These are phyloP conservation scores for Notarius lentiginosus DNA, from an alignment of 2,113 vertebrate genomes.

Conservation along the genomic window DNA sequence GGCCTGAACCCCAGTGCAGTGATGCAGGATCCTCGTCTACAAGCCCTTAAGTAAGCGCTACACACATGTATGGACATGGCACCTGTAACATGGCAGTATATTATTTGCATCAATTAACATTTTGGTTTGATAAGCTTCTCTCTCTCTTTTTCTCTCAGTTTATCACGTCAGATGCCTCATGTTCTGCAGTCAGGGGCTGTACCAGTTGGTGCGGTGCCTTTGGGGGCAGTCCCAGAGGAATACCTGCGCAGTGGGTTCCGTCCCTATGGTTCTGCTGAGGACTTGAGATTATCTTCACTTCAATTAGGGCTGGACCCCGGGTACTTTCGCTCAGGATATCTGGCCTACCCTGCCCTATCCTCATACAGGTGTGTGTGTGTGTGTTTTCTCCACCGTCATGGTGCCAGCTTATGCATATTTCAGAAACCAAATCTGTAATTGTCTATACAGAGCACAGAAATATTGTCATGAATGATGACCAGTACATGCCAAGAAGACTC, in stretches of 20 bases:
- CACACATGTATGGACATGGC: no score
- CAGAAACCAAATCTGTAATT: neutral
- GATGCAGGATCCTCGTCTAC: conserved; percentile 89
- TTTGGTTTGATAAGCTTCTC: neutral
- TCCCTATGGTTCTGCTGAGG: conserved; percentile 86
- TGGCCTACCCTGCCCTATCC: conserved; percentile 81
- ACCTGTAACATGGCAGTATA: neutral
- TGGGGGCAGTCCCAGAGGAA: conserved; percentile 76
- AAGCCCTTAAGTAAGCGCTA: conserved; percentile 81
- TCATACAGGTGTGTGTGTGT: conserved; percentile 81
- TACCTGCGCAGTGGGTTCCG: conserved; percentile 85
- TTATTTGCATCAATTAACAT: neutral
- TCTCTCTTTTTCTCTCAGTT: conserved; percentile 62
- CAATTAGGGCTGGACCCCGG: conserved; percentile 83
- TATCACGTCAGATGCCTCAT: conserved; percentile 88
- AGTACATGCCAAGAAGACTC: no score
- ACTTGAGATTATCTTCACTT: conserved; percentile 85
- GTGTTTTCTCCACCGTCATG: neutral
- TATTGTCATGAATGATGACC: neutral
- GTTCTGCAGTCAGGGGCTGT: conserved; percentile 82
- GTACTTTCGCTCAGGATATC: conserved; percentile 91
- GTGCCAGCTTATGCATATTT: neutral
- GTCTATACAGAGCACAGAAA: neutral
- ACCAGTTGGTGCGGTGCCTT: conserved; percentile 10
- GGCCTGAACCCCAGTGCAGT: conserved; percentile 63